A percentile compares a stretch with the other conserved stretches of the same genome.
Conservation (phyloP, 2,113 vertebrate genomes). For the Pseudolaguvia tuberculata region DNA sequence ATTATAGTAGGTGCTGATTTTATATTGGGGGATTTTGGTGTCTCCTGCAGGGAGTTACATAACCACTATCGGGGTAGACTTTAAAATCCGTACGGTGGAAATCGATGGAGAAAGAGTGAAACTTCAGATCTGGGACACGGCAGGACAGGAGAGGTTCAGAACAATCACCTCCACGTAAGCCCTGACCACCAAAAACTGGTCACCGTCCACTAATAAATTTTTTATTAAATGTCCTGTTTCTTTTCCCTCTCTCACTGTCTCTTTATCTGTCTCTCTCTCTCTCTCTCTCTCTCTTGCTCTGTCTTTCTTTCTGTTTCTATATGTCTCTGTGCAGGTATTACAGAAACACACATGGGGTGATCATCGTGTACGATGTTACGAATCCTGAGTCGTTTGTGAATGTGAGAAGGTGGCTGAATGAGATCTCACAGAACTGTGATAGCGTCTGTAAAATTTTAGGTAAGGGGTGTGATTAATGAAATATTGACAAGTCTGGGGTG, state of each 20-base stretch:
- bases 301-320: neutral
- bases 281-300: neutral
- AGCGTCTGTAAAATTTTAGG: conserved; percentile 78
- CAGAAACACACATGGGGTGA: conserved; percentile 80
- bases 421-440: conserved; percentile 81
- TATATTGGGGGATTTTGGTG: neutral
- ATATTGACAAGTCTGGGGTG: neutral
- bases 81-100: conserved; percentile 77
- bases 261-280: neutral
- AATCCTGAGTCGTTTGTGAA: conserved; percentile 79
- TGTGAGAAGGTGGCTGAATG: conserved; percentile 78
- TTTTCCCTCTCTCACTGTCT: neutral
- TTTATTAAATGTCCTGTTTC: neutral
- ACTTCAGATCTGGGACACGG: conserved; percentile 82
- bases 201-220: no score
- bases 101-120: conserved; percentile 76
- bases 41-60: conserved; percentile 73
- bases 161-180: conserved; percentile 79
- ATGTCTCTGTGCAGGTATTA: conserved; percentile 67
- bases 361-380: conserved; percentile 81
- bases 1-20: neutral
- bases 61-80: conserved; percentile 80
- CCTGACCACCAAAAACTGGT: no score
- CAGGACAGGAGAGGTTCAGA: conserved; percentile 76
- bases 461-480: conserved; percentile 50